Percentiles rank a stretch among this genome's conserved stretches.
Evolutionary conservation across 2,113 vertebrate species (phyloP).

Genomic region (Carassius gibelio): DNA sequence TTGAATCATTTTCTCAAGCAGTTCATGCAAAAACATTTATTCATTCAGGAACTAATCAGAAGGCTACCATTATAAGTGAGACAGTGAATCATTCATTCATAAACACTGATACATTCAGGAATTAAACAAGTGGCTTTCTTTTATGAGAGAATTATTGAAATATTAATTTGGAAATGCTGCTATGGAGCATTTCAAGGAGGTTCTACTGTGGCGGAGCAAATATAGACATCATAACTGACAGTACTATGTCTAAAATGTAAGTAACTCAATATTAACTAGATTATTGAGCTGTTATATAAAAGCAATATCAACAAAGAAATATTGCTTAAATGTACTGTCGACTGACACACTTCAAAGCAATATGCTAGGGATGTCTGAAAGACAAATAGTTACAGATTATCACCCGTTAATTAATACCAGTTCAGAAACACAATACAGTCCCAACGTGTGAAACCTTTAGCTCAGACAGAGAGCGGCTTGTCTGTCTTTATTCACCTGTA

Average conservation of each 20-base stretch:
- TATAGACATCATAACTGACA: not conserved
- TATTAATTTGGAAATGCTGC: not conserved
- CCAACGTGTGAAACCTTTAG: conserved; percentile 58
- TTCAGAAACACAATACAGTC: conserved; percentile 50
- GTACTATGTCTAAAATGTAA: not conserved
- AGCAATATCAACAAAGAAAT: not conserved
- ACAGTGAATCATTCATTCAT: not conserved
- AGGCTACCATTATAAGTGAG: not conserved
- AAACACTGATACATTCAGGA: not conserved
- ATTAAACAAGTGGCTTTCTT: not conserved
- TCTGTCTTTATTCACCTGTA: conserved; percentile 62
- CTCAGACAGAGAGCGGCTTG: conserved; percentile 60
- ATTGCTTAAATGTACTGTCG: not conserved
- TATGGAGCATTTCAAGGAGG: not conserved
- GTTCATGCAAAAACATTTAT: not conserved
- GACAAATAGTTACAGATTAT: not conserved
- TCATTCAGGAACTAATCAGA: not conserved
- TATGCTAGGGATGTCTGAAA: not conserved
- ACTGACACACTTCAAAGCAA: not conserved
- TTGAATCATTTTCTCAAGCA: not conserved
- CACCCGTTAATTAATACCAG: conserved; percentile 63
- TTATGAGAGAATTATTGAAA: not conserved
- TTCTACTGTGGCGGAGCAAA: not conserved
- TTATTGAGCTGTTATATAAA: not conserved
- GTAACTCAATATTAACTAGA: not conserved